These are phyloP conservation scores for Rotaria sp. DNA, from an alignment of 2,888 invertebrate genomes.

Conservation along the genomic window DNA sequence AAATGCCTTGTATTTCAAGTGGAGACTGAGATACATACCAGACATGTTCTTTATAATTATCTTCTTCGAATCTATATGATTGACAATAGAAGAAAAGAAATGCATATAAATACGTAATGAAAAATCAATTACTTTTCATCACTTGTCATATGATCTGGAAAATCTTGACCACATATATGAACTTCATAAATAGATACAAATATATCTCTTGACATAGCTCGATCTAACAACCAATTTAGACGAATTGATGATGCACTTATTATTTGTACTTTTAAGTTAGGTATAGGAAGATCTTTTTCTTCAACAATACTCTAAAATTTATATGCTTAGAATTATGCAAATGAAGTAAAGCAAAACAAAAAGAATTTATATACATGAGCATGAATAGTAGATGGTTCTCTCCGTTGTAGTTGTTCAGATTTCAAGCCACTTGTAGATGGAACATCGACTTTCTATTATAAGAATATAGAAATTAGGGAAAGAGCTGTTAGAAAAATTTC, in stretches of 20 bases:
- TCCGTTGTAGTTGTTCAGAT: background rate
- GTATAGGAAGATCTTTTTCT: background rate
- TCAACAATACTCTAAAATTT: background rate
- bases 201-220: background rate
- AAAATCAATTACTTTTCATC: background rate
- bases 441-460: background rate
- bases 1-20: background rate
- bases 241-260: background rate
- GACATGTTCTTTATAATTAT: background rate
- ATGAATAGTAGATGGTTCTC: too few species aligned
- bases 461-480: background rate
- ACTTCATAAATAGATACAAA: background rate
- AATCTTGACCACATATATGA: background rate
- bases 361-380: background rate
- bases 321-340: background rate
- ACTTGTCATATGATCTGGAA: background rate
- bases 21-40: background rate
- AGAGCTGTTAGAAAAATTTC: background rate
- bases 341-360: background rate
- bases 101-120: background rate
- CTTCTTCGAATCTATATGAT: background rate
- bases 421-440: background rate
- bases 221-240: background rate
- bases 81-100: background rate
- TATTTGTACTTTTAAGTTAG: background rate